Evolutionary conservation across 2,888 invertebrate species (phyloP).

Genomic region (Pseudanteris insignis): DNA sequence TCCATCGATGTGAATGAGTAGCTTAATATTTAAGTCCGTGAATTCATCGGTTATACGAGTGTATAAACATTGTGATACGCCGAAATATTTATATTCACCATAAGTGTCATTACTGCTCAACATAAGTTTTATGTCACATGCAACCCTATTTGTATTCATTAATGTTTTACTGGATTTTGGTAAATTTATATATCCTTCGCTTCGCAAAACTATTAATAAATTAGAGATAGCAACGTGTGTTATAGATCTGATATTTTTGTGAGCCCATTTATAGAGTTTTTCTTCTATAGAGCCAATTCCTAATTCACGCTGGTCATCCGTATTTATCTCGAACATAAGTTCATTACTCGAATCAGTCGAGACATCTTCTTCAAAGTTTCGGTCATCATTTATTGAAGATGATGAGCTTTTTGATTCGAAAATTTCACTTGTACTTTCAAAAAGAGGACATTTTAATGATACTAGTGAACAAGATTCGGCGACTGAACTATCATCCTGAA

Average conservation of each 20-base stretch:
- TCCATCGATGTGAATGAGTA: slow-evolving; percentile 15
- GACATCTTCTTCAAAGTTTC: no score
- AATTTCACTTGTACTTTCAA: no score
- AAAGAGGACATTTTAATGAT: no score
- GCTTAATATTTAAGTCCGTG: slow-evolving; percentile 4
- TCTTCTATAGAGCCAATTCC: background rate
- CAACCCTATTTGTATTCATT: slow-evolving; percentile 1
- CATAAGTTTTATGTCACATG: background rate
- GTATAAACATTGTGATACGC: slow-evolving; percentile 1
- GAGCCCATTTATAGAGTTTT: background rate
- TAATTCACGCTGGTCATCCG: no score
- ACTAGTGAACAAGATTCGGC: no score
- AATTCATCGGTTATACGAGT: slow-evolving; percentile 1
- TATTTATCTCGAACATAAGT: no score
- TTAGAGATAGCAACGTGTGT: background rate
- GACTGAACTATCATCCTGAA: no score
- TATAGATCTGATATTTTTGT: no score
- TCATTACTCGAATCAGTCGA: no score
- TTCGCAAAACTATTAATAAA: slow-evolving; percentile 5
- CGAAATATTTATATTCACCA: slow-evolving; percentile 15
- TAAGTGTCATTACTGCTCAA: slow-evolving; percentile 5
- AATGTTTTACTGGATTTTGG: slow-evolving; percentile 17
- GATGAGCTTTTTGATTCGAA: no score
- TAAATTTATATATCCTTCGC: slow-evolving; percentile 9
- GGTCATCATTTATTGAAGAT: no score